Evolutionary conservation across 1,140 invertebrate species (phyloP), one percentile per base, ranked within the genome.

Genomic region (Polypedilum pembai): DNA sequence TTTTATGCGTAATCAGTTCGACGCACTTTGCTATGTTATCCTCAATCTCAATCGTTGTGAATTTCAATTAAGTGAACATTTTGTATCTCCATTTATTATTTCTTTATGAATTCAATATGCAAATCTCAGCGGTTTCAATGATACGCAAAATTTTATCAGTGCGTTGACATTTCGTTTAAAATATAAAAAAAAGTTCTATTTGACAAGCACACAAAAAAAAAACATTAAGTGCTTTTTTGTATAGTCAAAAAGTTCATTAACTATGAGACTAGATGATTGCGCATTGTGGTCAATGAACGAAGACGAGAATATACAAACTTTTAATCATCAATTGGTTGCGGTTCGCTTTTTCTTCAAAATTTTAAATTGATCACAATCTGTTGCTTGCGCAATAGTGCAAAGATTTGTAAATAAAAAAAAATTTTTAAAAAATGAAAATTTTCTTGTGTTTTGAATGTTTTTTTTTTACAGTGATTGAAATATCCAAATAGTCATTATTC

Each of bases 31-130:
- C 5, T 33, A 33, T 33, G 12, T n/a, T 15, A 15, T 56, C 45
- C 45, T 15, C 45, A 56, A 56, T 15, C 12, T 56, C 45, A 56
- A 56, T n/a, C 45, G 45, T 56, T 56, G 24, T 33, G 45, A 56
- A 56, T 56, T 56, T 56, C 45, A 56, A 56, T 56, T 56, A 56
- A 56, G 45, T n/a, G 45, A 56, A 15, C 45, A 56, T 56, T 56
- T n/a, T 56, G 45, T 45, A 15, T 8, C n/a, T 15, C 45, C n/a
- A 15, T 56, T 56, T 5, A 33, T 33, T 33, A 33, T 33, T 33
- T 33, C 24, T 33, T 56, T 56, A 56, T 56, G 45, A 56, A 56
- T 56, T 56, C 45, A 4, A 15, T 56, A 56, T 56, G 45, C 45
- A 56, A 15, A 56, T 56, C 10, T 56, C 3, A 15, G 45, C 12